These are phyloP conservation scores for Indri indri DNA, from an alignment of 2,113 vertebrate species.

Conservation along the genomic window DNA sequence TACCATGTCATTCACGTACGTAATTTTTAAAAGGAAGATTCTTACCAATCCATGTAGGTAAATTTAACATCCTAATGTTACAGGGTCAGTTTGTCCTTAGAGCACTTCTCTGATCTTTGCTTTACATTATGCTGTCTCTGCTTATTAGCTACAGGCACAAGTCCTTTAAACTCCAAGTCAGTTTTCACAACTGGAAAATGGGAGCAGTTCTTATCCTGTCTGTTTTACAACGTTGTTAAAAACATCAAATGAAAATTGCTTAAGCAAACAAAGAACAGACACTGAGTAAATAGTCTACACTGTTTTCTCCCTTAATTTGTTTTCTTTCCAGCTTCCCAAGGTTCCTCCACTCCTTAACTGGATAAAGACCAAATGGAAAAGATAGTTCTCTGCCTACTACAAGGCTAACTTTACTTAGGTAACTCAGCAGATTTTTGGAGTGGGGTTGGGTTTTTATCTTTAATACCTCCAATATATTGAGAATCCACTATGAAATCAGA, in stretches of 20 bases:
- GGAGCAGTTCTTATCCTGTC: background rate
- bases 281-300: background rate
- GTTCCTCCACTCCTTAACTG: background rate
- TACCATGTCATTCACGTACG: background rate
- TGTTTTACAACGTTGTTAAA: background rate
- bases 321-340: background rate
- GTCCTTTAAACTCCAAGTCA: background rate
- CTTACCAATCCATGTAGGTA: background rate
- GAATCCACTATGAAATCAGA: background rate
- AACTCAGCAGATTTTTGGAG: background rate
- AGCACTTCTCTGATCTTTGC: background rate
- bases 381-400: background rate
- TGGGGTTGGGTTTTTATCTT: background rate
- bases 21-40: background rate
- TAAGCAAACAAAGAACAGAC: background rate
- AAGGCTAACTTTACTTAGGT: background rate
- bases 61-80: background rate
- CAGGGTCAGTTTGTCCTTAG: background rate
- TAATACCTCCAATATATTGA: constrained; percentile 12
- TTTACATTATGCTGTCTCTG: background rate
- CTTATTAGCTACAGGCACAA: background rate
- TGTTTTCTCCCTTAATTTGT: background rate
- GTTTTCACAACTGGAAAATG: background rate
- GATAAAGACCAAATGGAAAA: background rate
- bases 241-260: background rate